Evolutionary conservation across 2,888 invertebrate species (phyloP), one percentile per base, ranked within the genome.

Genomic region (Heteropelma amictum): DNA sequence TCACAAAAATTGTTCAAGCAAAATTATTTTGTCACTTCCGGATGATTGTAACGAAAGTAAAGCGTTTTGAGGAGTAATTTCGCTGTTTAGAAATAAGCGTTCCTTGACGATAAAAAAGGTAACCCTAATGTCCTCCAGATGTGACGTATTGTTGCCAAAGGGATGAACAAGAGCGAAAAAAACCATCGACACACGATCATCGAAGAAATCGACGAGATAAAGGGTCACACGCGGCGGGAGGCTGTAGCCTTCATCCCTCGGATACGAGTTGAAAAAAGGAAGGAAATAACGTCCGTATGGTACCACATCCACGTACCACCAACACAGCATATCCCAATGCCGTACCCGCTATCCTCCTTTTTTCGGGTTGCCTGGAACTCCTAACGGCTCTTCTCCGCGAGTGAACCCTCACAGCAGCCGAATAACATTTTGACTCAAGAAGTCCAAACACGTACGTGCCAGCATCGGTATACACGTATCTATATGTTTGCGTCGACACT

Each of bases 401-500:
- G 72, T 51, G 42, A 65, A 42, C 71, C 64, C 69, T 68, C 60
- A 53, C 73, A 67, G 61, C 69, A 76, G 78, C 71, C 76, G 64
- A 78, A 78, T 79, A 74, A 76, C 76, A 69, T 79, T 79, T 75
- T 77, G 71, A 72, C 69, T 79, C 78, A 71, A 71, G 58, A 70
- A 81, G 79, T 81, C 81, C 70, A 71, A 53, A 77, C 81, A 81
- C 81, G 81, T 81, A 78, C 74, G 70, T 70, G 14, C 63, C 77
- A 70, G 74, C 74, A 76, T 78, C 74, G 79, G 26, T 49, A 23
- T 38, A 38, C 35, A 26, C 14, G 45, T 60, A 45, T n/a, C n/a
- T 42, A 40, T n/a, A 45, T 12, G 72, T 63, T 30, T 72, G 60
- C 67, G 72, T 54, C 53, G 54, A 63, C 75, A 64, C 21, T 76